Evolutionary conservation across 2,797 vertebrate genomes (phyloP).

Genomic region (Ptychobarbus kaznakovi): DNA sequence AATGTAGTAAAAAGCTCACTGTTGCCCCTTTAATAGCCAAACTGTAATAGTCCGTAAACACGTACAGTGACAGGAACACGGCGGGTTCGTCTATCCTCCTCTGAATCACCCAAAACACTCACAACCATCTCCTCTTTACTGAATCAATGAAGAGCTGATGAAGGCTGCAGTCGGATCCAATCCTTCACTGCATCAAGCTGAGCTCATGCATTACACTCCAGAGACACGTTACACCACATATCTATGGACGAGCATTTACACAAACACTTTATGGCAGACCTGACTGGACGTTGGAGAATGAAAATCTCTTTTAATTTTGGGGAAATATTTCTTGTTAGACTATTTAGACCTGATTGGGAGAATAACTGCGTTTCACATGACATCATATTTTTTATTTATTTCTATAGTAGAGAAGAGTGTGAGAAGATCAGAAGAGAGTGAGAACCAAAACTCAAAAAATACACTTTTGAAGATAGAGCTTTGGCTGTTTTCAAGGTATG

Average conservation of each 20-base stretch:
- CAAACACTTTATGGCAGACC: too few relatives aligned
- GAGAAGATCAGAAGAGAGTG: too few relatives aligned
- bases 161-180: not conserved
- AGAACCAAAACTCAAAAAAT: too few relatives aligned
- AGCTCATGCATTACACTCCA: not conserved
- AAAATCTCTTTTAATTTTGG: not conserved
- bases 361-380: not conserved
- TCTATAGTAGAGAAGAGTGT: too few relatives aligned
- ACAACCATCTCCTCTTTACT: not conserved
- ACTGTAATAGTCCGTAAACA: not conserved
- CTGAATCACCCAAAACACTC: not conserved
- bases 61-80: not conserved
- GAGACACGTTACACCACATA: not conserved
- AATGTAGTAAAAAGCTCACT: not conserved
- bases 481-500: too few relatives aligned
- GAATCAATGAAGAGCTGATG: conserved; percentile 1
- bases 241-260: too few relatives aligned
- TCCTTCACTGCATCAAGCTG: not conserved
- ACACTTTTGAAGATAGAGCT: too few relatives aligned
- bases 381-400: not conserved
- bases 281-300: too few relatives aligned
- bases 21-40: not conserved
- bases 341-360: not conserved
- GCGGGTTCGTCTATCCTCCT: not conserved
- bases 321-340: not conserved